phyloP scores from a whole-genome alignment of 2,113 vertebrate genomes.

The Sinocyclocheilus rhinocerous region DNA sequence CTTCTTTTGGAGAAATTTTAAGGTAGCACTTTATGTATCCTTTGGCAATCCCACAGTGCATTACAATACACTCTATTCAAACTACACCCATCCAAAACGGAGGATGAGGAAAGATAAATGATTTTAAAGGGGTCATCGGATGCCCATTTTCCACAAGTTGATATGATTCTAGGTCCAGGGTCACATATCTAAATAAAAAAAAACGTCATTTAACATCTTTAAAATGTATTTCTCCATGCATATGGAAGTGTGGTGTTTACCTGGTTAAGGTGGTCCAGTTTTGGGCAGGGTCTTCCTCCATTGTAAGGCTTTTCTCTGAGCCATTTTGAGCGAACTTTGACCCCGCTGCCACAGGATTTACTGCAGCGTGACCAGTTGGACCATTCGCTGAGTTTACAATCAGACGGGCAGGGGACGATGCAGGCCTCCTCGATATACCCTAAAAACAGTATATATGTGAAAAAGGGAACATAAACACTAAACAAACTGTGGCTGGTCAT shows the following conservation, averaged over 20 bases:
- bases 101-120: neutral
- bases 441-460: neutral
- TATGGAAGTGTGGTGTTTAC: constrained; percentile 66
- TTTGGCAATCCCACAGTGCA: neutral
- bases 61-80: neutral
- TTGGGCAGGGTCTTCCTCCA: constrained; percentile 94
- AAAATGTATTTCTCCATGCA: neutral
- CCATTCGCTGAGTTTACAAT: constrained; percentile 99
- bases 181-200: no score
- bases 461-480: no score
- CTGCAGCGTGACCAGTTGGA: constrained; percentile 98
- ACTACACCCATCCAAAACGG: neutral
- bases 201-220: neutral
- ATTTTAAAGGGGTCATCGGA: no score
- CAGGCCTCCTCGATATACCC: constrained; percentile 98
- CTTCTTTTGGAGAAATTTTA: neutral
- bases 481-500: no score
- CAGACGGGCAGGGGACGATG: constrained; percentile 94
- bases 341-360: constrained; percentile 96
- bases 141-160: no score
- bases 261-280: constrained; percentile 97
- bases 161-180: no score
- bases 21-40: neutral
- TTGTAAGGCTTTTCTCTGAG: constrained; percentile 96
- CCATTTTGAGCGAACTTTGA: constrained; percentile 98